Percentiles rank a stretch among this genome's conserved stretches.
Evolutionary conservation across 2,888 invertebrate genomes (phyloP).

Genomic region (Vandiemenella viatica): DNA sequence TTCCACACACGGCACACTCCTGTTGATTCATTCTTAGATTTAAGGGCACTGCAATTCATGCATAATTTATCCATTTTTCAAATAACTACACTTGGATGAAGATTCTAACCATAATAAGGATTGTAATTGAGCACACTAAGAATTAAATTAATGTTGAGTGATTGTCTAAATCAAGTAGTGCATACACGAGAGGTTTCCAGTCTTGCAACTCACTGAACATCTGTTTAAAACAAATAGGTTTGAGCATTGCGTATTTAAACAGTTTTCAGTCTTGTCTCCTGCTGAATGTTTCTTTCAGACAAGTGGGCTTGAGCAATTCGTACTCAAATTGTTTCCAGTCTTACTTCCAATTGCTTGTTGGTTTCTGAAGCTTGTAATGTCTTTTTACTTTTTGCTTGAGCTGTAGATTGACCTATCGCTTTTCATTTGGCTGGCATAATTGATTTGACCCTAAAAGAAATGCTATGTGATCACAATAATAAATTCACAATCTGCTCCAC

Average conservation of each 20-base stretch:
- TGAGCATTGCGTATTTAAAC: background rate
- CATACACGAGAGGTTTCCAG: background rate
- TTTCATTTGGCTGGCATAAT: no score
- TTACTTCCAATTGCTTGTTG: background rate
- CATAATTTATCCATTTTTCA: background rate
- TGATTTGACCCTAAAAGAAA: no score
- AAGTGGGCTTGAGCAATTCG: background rate
- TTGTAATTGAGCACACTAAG: background rate
- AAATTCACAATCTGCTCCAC: no score
- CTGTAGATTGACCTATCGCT: constrained; percentile 1
- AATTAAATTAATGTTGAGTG: background rate
- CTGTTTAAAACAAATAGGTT: background rate
- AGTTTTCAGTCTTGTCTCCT: background rate
- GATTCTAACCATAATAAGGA: background rate
- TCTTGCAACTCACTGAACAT: background rate
- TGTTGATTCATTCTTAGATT: background rate
- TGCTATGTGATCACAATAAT: no score
- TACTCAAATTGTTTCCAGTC: background rate
- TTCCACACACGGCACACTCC: background rate
- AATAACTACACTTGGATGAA: background rate
- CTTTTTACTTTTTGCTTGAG: background rate
- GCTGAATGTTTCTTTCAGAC: background rate
- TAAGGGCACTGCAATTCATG: background rate
- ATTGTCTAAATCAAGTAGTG: background rate
- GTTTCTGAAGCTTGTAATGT: background rate